Evolutionary conservation across 2,797 vertebrate species (phyloP), one percentile per base, ranked within the genome.

Genomic region (Microcaecilia unicolor): DNA sequence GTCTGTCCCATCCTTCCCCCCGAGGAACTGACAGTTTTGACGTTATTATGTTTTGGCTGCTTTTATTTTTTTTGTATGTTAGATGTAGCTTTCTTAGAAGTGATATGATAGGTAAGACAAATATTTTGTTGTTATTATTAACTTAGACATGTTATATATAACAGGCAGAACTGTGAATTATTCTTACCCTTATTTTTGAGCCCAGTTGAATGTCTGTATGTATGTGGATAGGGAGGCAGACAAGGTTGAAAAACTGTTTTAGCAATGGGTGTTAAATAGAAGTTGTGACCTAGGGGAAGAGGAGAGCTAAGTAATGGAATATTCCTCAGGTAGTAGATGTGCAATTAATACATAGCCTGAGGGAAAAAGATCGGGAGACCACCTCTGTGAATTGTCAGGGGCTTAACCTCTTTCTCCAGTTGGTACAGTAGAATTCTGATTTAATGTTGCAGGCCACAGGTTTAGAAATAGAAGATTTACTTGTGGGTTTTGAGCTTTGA

Each of bases 341-440:
- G 42, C 59, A 51, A 64, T 74, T 67, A 62, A 34, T 38, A 28
- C 6, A 12, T 47, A 39, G 55, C 71, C 67, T 51, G 1, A 2
- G 72, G 71, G 62, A n/a, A n/a, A 58, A 55, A 53, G 67, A 65
- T 76, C 56, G 48, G 19, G 37, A 41, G 52, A 49, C 42, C 52
- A 25, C 15, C 9, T 40, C 45, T 46, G 25, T 6, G 6, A 44
- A 13, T 37, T 15, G 36, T 32, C 46, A 5, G n/a, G 35, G 50
- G 48, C 44, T 47, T 41, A 37, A 48, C 5, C 9, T 34, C 51
- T 62, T 43, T 57, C 41, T 50, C 31, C 41, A 22, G 28, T 29
- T 46, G 26, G 48, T 60, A 32, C 32, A 36, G 8, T 51, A n/a
- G n/a, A n/a, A n/a, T n/a, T 58, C 35, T 39, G 45, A 32, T 61